Conservation (phyloP, 2,888 invertebrate genomes). For the Caenorhabditis afra region DNA sequence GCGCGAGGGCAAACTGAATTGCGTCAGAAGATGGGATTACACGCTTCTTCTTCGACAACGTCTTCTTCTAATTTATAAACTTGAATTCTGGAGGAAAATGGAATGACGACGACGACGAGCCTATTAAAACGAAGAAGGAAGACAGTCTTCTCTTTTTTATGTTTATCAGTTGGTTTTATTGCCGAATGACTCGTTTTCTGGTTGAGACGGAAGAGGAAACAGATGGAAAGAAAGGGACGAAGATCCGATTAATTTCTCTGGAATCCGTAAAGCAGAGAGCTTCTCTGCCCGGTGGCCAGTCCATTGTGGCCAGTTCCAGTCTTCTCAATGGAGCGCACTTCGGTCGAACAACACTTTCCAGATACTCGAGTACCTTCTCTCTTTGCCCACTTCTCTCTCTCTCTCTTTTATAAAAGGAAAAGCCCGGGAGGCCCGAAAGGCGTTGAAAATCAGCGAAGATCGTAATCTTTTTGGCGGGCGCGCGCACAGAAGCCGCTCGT, state of each 20-base stretch:
- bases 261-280: too few relatives aligned
- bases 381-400: too few relatives aligned
- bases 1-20: constrained; percentile 22
- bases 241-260: too few relatives aligned
- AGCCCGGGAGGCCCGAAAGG: too few relatives aligned
- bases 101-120: constrained; percentile 38
- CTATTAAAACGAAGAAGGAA: constrained; percentile 26
- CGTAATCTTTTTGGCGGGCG: constrained; percentile 5
- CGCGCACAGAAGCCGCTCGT: constrained; percentile 9
- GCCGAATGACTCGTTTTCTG: constrained; percentile 31
- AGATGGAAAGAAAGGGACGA: neutral
- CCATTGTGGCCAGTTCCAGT: too few relatives aligned
- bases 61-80: constrained; percentile 33
- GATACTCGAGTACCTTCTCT: too few relatives aligned
- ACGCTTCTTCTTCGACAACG: constrained; percentile 46
- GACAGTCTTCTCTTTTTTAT: constrained; percentile 20
- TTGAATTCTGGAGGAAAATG: constrained; percentile 25
- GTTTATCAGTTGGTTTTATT: constrained; percentile 47
- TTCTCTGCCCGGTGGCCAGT: too few relatives aligned
- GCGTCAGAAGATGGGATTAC: constrained; percentile 45
- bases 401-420: too few relatives aligned
- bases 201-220: too few relatives aligned
- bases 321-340: too few relatives aligned
- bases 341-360: too few relatives aligned
- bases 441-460: neutral